phyloP scores from a whole-genome alignment of 2,888 invertebrate genomes.

The Ormyrus labotus region DNA sequence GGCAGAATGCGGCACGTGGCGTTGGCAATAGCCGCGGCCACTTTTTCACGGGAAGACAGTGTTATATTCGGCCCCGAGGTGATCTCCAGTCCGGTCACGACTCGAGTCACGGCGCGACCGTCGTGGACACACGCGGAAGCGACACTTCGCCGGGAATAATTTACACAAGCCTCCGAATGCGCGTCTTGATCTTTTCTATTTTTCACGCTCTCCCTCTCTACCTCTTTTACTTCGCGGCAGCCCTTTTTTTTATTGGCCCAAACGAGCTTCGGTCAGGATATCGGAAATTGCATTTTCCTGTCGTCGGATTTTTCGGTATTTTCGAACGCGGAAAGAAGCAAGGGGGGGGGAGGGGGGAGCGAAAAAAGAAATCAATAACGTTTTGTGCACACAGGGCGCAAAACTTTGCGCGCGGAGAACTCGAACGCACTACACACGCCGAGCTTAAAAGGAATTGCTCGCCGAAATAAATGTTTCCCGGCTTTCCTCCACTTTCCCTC shows the following conservation, averaged over 20 bases:
- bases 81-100: background rate
- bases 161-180: conserved; percentile 13
- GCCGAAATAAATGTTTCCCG: conserved; percentile 27
- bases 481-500: background rate
- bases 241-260: conserved; percentile 15
- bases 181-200: conserved; percentile 19
- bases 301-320: conserved; percentile 51
- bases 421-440: background rate
- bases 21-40: no score
- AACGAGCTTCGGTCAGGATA: conserved; percentile 34
- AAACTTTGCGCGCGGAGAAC: conserved; percentile 15
- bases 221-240: conserved; percentile 17
- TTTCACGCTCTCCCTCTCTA: conserved; percentile 23
- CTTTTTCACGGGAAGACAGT: no score
- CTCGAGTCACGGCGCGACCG: conserved; percentile 17
- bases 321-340: conserved; percentile 19
- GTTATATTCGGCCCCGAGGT: no score
- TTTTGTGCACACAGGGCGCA: conserved; percentile 21
- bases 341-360: background rate
- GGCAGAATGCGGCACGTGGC: no score
- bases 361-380: conserved; percentile 39
- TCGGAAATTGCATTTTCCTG: conserved; percentile 55
- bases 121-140: conserved; percentile 13
- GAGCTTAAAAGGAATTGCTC: conserved; percentile 29
- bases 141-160: conserved; percentile 38